Percentiles rank a stretch among this genome's conserved stretches.
phyloP scores from a whole-genome alignment of 2,888 invertebrate species.

The Lepidocyrtinus sp. region DNA sequence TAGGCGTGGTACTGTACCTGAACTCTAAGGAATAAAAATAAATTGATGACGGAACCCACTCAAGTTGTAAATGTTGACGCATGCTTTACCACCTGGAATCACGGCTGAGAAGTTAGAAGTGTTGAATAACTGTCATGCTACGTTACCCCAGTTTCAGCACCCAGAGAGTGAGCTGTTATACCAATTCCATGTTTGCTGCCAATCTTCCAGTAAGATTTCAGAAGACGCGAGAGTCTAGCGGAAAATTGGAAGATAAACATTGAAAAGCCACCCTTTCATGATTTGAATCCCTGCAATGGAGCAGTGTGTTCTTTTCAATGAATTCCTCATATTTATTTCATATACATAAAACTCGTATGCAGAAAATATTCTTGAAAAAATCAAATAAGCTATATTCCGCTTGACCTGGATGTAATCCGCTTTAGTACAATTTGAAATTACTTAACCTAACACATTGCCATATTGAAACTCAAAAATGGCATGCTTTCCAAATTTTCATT shows the following conservation, averaged over 20 bases:
- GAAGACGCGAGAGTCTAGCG: not conserved
- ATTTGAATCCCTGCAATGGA: not conserved
- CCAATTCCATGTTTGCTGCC: no score
- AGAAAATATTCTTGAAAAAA: not conserved
- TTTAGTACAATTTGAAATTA: no score
- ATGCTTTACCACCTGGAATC: no score
- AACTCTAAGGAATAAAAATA: not conserved
- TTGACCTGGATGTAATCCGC: not conserved
- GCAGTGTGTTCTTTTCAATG: not conserved
- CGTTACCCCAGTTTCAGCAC: not conserved
- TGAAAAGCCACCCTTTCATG: not conserved
- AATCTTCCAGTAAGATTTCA: not conserved
- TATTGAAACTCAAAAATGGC: no score
- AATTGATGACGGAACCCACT: no score
- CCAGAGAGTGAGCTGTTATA: no score
- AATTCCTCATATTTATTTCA: no score
- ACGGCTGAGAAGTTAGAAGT: not conserved
- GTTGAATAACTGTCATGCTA: slow-evolving; percentile 1
- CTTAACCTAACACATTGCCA: no score
- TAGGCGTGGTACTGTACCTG: not conserved
- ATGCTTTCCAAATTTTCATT: no score
- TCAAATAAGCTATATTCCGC: no score
- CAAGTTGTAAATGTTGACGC: no score
- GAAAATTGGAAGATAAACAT: not conserved
- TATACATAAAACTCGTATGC: not conserved